Evolutionary conservation across 1,140 invertebrate genomes (phyloP).

Genomic region (Bacillus rossius): DNA sequence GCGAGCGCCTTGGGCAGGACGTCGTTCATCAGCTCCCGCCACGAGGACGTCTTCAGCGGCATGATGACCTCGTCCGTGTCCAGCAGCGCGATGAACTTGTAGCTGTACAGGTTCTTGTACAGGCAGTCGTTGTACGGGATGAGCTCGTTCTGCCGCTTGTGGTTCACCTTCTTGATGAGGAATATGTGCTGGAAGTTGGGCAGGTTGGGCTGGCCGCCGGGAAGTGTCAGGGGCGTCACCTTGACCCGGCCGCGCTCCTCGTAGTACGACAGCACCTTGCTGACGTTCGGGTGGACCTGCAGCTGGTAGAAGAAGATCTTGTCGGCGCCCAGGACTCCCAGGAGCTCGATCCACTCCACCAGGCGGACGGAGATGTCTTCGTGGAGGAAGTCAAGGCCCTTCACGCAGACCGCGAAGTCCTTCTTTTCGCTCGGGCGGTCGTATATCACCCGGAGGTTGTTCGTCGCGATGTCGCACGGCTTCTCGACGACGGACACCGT

Average conservation of each 20-base stretch:
- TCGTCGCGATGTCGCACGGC: slow-evolving; percentile 77
- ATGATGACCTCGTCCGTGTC: slow-evolving; percentile 96
- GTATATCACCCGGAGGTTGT: slow-evolving; percentile 82
- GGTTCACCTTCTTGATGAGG: slow-evolving; percentile 80
- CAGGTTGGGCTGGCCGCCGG: slow-evolving; percentile 86
- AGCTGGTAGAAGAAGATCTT: slow-evolving; percentile 92
- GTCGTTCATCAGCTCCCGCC: slow-evolving; percentile 72
- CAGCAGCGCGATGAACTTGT: slow-evolving; percentile 83
- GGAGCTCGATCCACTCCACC: slow-evolving; percentile 92
- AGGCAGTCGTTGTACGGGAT: slow-evolving; percentile 97
- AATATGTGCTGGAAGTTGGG: slow-evolving; percentile 85
- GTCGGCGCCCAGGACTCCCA: slow-evolving; percentile 81
- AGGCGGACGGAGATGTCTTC: slow-evolving; percentile 85
- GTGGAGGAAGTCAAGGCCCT: slow-evolving; percentile 85
- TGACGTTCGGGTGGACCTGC: slow-evolving; percentile 84
- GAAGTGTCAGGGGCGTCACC: slow-evolving; percentile 81
- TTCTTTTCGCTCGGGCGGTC: slow-evolving; percentile 64
- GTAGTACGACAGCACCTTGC: slow-evolving; percentile 81
- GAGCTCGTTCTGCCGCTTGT: slow-evolving; percentile 91
- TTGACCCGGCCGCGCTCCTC: slow-evolving; percentile 67
- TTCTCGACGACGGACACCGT: slow-evolving; percentile 84
- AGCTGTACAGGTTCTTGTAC: slow-evolving; percentile 87
- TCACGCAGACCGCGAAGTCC: slow-evolving; percentile 91
- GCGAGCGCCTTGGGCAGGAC: slow-evolving; percentile 62
- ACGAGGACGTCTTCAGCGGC: slow-evolving; percentile 65